Percentiles rank a stretch among this genome's conserved stretches.
Evolutionary conservation across 2,888 invertebrate genomes (phyloP).

Genomic region (Epiblema foenella): DNA sequence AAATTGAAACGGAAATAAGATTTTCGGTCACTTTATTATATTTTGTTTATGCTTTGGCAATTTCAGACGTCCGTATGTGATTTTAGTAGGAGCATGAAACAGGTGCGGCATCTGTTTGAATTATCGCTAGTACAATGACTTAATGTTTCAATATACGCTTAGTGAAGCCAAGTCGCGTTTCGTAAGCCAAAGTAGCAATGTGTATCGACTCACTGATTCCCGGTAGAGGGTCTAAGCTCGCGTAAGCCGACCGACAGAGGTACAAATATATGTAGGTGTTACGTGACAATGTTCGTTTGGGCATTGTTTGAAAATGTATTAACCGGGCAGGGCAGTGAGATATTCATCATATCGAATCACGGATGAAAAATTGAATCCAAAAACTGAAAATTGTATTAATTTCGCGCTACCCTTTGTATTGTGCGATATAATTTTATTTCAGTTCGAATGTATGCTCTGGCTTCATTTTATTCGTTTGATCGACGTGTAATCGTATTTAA

Average conservation of each 20-base stretch:
- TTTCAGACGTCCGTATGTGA: not conserved
- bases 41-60: no score
- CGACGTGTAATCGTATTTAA: not conserved
- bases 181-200: constrained; percentile 53
- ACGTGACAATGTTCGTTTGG: constrained; percentile 22
- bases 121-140: constrained; percentile 3
- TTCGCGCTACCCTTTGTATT: not conserved
- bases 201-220: constrained; percentile 54
- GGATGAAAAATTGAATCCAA: not conserved
- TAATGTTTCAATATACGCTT: constrained; percentile 27
- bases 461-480: constrained; percentile 9
- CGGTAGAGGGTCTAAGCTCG: constrained; percentile 52
- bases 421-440: constrained; percentile 1
- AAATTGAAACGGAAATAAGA: no score
- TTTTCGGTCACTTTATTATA: no score
- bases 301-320: constrained; percentile 20
- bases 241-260: constrained; percentile 54
- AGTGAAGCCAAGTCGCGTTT: constrained; percentile 49
- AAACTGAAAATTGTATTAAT: constrained; percentile 4
- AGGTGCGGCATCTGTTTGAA: not conserved
- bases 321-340: not conserved
- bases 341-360: constrained; percentile 1
- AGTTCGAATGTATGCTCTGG: not conserved
- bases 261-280: constrained; percentile 25
- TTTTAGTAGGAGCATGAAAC: not conserved